phyloP scores from a whole-genome alignment of 2,113 vertebrate species.

The Typhlomys cinereus region DNA sequence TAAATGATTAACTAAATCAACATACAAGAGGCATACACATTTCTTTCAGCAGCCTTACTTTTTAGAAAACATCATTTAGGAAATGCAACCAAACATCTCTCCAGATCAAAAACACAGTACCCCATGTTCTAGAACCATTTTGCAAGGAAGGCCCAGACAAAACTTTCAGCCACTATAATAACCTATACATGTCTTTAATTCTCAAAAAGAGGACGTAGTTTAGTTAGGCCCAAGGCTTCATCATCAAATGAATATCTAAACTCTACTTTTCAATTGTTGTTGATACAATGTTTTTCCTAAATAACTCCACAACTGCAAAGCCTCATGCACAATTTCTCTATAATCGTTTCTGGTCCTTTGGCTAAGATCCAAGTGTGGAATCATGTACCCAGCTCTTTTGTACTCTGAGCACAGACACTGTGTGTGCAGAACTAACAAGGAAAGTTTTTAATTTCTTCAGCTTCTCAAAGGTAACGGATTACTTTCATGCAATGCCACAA shows the following conservation, averaged over 20 bases:
- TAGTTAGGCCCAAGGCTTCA: not conserved
- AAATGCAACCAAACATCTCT: not conserved
- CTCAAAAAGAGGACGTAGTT: constrained; percentile 24
- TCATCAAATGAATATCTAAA: constrained; percentile 31
- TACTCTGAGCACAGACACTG: not conserved
- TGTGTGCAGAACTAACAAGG: not conserved
- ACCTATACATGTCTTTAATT: constrained; percentile 36
- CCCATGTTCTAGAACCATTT: not conserved
- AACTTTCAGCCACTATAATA: constrained; percentile 1
- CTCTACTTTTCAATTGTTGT: not conserved
- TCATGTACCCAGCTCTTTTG: not conserved
- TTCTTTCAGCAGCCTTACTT: not conserved
- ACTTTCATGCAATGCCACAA: not conserved
- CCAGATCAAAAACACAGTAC: not conserved
- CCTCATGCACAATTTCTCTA: not conserved
- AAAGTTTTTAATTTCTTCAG: not conserved
- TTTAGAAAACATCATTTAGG: not conserved
- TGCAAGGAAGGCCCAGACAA: not conserved
- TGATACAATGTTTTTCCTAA: not conserved
- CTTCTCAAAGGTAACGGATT: not conserved
- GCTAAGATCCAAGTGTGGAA: no score
- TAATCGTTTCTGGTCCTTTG: no score
- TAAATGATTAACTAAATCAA: constrained; percentile 24
- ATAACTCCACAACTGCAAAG: not conserved
- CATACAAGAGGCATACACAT: not conserved